Percentiles rank a stretch among this genome's conserved stretches.
phyloP scores from a whole-genome alignment of 2,888 invertebrate species.

The Prosapia bicincta region DNA sequence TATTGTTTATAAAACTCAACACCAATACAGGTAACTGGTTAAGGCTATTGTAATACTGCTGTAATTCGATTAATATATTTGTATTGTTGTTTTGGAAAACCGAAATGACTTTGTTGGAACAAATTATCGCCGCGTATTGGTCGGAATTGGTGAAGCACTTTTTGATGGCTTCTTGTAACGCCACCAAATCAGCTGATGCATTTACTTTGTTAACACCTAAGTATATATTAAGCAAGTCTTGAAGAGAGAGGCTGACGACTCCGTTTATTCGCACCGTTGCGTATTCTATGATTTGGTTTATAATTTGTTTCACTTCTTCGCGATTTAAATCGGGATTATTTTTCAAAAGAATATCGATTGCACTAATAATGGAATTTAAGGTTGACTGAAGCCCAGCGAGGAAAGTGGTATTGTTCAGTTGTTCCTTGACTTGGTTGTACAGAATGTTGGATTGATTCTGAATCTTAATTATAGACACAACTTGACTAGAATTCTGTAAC shows the following conservation, averaged over 20 bases:
- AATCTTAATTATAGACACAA: background rate
- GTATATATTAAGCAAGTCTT: background rate
- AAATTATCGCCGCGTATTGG: background rate
- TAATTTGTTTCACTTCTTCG: background rate
- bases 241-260: background rate
- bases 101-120: background rate
- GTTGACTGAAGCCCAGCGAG: background rate
- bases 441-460: background rate
- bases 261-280: background rate
- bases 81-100: background rate
- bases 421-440: background rate
- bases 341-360: background rate
- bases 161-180: background rate
- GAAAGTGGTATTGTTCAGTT: background rate
- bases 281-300: background rate
- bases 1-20: background rate
- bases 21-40: background rate
- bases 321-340: background rate
- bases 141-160: background rate
- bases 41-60: background rate
- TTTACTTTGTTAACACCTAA: background rate
- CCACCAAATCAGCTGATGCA: no score
- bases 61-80: background rate
- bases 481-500: background rate
- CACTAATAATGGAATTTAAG: background rate